Evolutionary conservation across 2,888 invertebrate genomes (phyloP).

Genomic region (Elmis aenea): DNA sequence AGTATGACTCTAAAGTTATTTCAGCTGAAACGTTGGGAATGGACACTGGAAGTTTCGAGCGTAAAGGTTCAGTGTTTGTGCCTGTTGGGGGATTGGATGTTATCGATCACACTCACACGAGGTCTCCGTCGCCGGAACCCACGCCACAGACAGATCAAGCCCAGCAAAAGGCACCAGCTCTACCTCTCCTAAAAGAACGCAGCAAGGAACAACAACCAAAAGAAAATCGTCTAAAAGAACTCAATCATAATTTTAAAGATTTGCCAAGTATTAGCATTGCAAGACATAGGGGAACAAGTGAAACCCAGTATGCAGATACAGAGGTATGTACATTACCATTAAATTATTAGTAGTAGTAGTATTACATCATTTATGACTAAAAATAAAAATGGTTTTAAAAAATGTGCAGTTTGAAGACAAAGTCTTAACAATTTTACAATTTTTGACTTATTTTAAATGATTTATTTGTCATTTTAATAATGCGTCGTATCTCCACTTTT

Average conservation of each 20-base stretch:
- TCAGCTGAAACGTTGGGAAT: conserved; percentile 75
- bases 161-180: conserved; percentile 4
- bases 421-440: too few species aligned
- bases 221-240: conserved; percentile 6
- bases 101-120: conserved; percentile 37
- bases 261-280: conserved; percentile 36
- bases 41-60: conserved; percentile 53
- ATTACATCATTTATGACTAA: too few species aligned
- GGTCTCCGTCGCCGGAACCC: conserved; percentile 51
- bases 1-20: too few species aligned
- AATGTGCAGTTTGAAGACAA: too few species aligned
- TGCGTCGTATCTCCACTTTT: too few species aligned
- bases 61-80: conserved; percentile 51
- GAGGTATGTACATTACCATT: conserved; percentile 32
- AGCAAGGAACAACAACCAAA: conserved; percentile 5
- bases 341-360: too few species aligned
- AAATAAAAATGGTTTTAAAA: too few species aligned
- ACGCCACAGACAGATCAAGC: conserved; percentile 46
- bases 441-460: too few species aligned
- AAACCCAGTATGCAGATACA: conserved; percentile 48
- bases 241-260: conserved; percentile 22
- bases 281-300: conserved; percentile 45
- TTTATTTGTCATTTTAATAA: too few species aligned
- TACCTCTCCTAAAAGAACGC: too few species aligned
- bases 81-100: conserved; percentile 42